Evolutionary conservation across 1,140 invertebrate genomes (phyloP), one percentile per base, ranked within the genome.

Genomic region (Doryteuthis pealeii): DNA sequence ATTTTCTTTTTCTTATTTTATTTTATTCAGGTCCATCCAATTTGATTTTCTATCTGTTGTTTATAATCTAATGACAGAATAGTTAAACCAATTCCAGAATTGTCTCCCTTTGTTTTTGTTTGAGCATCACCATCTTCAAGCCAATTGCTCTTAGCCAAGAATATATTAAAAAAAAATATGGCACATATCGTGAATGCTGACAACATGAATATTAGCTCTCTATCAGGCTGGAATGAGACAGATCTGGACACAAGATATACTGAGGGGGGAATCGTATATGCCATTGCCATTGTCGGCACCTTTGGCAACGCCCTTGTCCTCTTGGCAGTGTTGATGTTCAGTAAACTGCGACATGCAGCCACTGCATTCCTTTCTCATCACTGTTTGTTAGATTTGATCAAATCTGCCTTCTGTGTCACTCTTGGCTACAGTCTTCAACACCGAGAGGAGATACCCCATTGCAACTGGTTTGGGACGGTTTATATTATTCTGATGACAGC

Each of bases 401-500:
- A 85, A 49, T 80, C 84, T 1, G 62, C 74, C 12, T 83, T 82
- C 68, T 84, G 83, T 68, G 72, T 85, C 14, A 77, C 83, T 0
- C 84, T 82, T 71, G 81, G 78, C 14, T 93, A 93, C 54, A 94
- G 93, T 76, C 94, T 96, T 76, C 91, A 95, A 76, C 91, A 92
- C 76, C 94, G 94, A 86, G 92, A 94, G 81, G 93, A 93, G 0
- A 93, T 95, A 33, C 92, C 93, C 84, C 94, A 94, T 84, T 96
- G 95, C 85, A 94, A 94, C 22, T 87, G 95, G n/a, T 92, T 96
- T 14, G 95, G 96, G 85, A 95, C 94, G 22, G 93, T 94, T 12
- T 97, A 96, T 86, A 90, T 97, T 0, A 90, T 96, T 71, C 89
- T 96, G 76, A 93, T 96, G 75, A 96, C 94, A 35, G 94, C 95